A percentile compares a stretch with the other conserved stretches of the same genome.
Conservation (phyloP, 2,888 invertebrate genomes). For the Zelleria hepariella region DNA sequence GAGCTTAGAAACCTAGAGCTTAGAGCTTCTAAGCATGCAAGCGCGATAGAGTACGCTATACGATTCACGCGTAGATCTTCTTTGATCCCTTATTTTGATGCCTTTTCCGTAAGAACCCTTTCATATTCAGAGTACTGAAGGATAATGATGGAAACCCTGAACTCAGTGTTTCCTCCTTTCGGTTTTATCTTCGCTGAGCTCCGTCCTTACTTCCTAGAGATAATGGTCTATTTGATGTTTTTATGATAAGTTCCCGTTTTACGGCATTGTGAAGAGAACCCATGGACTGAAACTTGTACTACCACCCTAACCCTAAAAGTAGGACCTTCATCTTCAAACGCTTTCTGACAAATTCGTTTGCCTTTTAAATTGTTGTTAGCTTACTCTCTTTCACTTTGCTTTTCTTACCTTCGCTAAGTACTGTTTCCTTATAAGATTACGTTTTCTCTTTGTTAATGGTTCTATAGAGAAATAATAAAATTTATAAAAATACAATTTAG, state of each 20-base stretch:
- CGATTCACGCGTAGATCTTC: no score
- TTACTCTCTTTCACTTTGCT: conserved; percentile 3
- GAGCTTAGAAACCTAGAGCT: no score
- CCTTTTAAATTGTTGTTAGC: conserved; percentile 17
- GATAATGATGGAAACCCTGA: neutral
- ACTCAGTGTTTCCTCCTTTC: neutral
- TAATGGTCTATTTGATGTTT: no score
- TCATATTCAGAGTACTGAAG: neutral
- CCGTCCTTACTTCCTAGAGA: neutral
- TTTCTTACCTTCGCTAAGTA: conserved; percentile 1
- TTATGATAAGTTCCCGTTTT: no score
- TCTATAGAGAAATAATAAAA: no score
- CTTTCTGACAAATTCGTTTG: conserved; percentile 16
- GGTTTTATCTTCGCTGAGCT: neutral
- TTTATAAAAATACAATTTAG: no score
- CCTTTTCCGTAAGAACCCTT: neutral
- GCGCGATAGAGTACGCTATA: no score
- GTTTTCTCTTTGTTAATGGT: neutral
- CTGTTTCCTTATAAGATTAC: neutral
- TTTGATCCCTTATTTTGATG: no score
- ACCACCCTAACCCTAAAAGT: neutral
- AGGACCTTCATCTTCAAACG: neutral
- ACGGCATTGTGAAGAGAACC: neutral
- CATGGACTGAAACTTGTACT: neutral
- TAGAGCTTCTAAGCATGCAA: no score